Evolutionary conservation across 2,113 vertebrate species (phyloP).

Genomic region (Oncorhynchus keta): DNA sequence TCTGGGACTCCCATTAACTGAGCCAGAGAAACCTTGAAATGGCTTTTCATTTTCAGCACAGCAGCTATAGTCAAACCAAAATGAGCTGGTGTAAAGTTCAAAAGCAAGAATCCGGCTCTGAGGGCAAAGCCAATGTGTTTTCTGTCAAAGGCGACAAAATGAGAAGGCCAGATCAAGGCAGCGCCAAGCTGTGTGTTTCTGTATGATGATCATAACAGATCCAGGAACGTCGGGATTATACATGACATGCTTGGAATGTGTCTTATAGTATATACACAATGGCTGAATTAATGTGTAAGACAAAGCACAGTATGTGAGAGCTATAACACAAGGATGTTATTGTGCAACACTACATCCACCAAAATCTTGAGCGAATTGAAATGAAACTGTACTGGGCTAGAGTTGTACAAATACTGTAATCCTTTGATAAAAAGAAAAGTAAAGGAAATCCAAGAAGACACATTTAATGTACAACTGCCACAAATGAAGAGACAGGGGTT

Average conservation of each 20-base stretch:
- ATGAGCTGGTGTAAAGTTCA: not conserved
- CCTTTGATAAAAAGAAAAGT: too few relatives aligned
- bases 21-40: not conserved
- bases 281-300: not conserved
- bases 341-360: too few relatives aligned
- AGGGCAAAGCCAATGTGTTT: not conserved
- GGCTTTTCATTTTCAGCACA: not conserved
- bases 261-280: not conserved
- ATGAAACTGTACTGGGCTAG: too few relatives aligned
- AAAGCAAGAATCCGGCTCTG: not conserved
- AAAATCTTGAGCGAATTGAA: too few relatives aligned
- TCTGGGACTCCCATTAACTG: slow-evolving; percentile 11
- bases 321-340: not conserved
- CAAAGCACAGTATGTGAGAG: not conserved
- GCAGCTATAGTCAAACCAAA: not conserved
- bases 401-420: too few relatives aligned
- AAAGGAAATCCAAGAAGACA: too few relatives aligned
- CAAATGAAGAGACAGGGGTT: too few relatives aligned
- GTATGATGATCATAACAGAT: too few relatives aligned
- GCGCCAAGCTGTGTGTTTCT: too few relatives aligned
- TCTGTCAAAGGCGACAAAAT: not conserved
- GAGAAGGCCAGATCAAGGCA: too few relatives aligned
- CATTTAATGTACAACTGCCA: too few relatives aligned
- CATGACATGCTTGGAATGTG: not conserved
- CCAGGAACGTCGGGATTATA: not conserved